Evolutionary conservation across 2,888 invertebrate species (phyloP).

Genomic region (Digitonthophagus gazella): DNA sequence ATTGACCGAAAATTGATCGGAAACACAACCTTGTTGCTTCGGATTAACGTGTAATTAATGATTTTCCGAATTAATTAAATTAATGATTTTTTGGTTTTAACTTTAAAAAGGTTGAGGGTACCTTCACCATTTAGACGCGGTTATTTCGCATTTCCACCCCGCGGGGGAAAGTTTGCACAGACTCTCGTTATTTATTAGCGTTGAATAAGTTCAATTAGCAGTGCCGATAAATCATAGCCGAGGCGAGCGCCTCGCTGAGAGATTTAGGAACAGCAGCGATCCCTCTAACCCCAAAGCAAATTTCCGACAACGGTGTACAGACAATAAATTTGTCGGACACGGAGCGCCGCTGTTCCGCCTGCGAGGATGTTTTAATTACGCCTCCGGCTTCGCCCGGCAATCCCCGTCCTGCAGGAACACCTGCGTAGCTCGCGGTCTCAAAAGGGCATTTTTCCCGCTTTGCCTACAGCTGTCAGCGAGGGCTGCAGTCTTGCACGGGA

Average conservation of each 20-base stretch:
- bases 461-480: not conserved
- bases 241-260: slow-evolving; percentile 12
- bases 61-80: too few species aligned
- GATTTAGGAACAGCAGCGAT: slow-evolving; percentile 17
- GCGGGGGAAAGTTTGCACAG: not conserved
- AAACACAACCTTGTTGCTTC: not conserved
- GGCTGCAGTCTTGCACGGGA: too few species aligned
- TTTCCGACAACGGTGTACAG: slow-evolving; percentile 46
- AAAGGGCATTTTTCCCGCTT: not conserved
- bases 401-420: slow-evolving; percentile 17
- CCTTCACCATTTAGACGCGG: too few species aligned
- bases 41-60: not conserved
- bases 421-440: not conserved
- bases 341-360: slow-evolving; percentile 28
- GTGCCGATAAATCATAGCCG: slow-evolving; percentile 38
- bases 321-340: slow-evolving; percentile 49
- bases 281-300: slow-evolving; percentile 46
- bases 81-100: too few species aligned
- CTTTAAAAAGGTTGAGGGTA: too few species aligned
- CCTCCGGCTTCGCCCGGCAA: slow-evolving; percentile 32
- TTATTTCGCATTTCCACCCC: not conserved
- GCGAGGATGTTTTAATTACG: slow-evolving; percentile 51
- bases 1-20: too few species aligned
- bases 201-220: slow-evolving; percentile 34
- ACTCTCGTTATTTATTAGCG: slow-evolving; percentile 21